Percentiles rank a stretch among this genome's conserved stretches.
These are phyloP conservation scores for Psilopsiagon aurifrons DNA, from an alignment of 2,113 vertebrate species.

Conservation along the genomic window DNA sequence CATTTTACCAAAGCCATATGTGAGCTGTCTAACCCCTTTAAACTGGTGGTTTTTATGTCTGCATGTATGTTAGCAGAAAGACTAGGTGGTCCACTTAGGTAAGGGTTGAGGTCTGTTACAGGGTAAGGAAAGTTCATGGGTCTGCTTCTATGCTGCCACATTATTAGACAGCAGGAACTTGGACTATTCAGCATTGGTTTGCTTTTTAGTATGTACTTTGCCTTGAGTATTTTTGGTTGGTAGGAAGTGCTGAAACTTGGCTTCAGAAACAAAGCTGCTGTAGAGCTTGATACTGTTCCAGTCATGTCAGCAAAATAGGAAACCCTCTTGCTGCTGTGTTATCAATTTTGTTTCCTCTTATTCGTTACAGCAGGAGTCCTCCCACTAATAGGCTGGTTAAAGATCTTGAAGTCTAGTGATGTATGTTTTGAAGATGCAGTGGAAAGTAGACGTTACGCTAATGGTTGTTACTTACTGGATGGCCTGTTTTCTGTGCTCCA, in stretches of 20 bases:
- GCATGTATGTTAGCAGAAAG: neutral
- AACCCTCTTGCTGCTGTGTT: constrained; percentile 36
- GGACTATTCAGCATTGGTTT: neutral
- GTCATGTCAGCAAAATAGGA: constrained; percentile 40
- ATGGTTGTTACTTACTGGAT: neutral
- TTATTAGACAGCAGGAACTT: constrained; percentile 45
- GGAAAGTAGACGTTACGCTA: neutral
- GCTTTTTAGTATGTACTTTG: neutral
- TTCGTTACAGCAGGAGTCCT: constrained; percentile 31
- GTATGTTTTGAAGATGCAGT: neutral
- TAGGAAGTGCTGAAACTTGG: constrained; percentile 14
- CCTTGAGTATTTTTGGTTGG: constrained; percentile 31
- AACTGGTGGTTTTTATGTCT: neutral
- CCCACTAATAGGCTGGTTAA: constrained; percentile 10
- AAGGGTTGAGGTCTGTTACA: neutral
- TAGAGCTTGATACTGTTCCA: constrained; percentile 28
- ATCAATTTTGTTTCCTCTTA: constrained; percentile 31
- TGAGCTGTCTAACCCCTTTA: neutral
- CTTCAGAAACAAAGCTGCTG: constrained; percentile 18
- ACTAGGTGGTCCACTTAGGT: constrained; percentile 38
- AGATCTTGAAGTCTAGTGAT: neutral
- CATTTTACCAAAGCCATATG: constrained; percentile 22
- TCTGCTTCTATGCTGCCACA: neutral
- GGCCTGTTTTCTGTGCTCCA: neutral
- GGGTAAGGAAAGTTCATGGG: neutral